Base-by-base conservation (phyloP, 2,113 vertebrate genomes). In the Mobula hypostoma region DNA sequence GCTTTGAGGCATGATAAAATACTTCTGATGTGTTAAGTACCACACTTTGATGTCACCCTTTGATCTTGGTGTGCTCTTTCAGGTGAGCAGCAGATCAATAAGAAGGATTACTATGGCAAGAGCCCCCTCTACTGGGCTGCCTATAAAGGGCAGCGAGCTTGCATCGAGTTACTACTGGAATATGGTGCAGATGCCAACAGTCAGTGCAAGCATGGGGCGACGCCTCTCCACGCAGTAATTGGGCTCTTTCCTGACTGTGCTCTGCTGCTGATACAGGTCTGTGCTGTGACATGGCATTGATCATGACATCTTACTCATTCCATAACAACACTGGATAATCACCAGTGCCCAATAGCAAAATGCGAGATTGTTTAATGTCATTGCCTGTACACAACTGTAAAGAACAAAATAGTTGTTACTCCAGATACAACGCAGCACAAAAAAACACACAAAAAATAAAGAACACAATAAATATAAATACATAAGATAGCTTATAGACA, bases 91-190 rank as follows among this genome's bases (percentile, higher is more conserved):
- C 94, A 95, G 94, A 94, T 95, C 27, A 95, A 96, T 94, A 87
- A 94, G 94, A 95, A 95, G 56, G 95, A 96, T 94, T 95, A 95
- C 94, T 95, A 95, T 90, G 95, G 95, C 77, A 96, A 95, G 94
- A 95, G 95, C 0, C 95, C 95, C 0, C 94, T 95, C 74, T 96
- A 95, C 87, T 96, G 95, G 95, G 95, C 95, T 11, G 95, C 95
- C 2, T 96, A 95, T 94, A 96, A 95, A 94, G 95, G 95, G 9
- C 95, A 95, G 94, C 95, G 94, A 94, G 85, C 94, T 21, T 95
- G 95, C 3, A 94, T 96, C 94, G 95, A 95, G 95, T 92, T 95
- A 80, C 95, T 96, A 9, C 93, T 96, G 72, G 94, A 94, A 27
- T 94, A 95, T 32, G 95, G 95, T 1, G 95, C 95, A 17, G 94